Evolutionary conservation across 2,797 vertebrate species (phyloP).

Genomic region (Pampus argenteus): DNA sequence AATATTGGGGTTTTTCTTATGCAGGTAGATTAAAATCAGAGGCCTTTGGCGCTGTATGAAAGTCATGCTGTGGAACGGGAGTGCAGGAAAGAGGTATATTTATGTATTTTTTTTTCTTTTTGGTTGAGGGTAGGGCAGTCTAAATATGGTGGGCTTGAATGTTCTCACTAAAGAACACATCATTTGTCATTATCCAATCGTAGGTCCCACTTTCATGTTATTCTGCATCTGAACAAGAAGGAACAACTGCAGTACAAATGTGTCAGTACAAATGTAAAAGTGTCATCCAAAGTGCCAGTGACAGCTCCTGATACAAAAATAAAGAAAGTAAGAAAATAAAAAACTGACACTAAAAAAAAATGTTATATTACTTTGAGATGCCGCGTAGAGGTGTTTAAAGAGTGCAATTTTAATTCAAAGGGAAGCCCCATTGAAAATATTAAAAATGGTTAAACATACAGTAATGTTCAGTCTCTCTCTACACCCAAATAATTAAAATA

Average conservation of each 20-base stretch:
- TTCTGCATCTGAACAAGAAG: neutral
- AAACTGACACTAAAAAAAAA: neutral
- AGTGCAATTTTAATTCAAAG: no score
- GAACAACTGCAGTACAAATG: neutral
- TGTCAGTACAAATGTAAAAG: neutral
- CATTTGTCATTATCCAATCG: neutral
- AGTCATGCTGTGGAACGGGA: no score
- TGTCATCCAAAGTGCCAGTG: neutral
- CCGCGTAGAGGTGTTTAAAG: no score
- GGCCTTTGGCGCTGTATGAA: neutral
- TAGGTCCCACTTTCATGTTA: neutral
- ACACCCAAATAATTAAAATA: neutral
- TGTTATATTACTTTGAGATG: no score
- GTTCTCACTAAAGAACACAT: neutral
- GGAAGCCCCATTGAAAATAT: no score
- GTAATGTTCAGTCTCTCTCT: neutral
- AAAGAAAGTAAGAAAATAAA: no score
- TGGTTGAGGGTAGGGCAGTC: neutral
- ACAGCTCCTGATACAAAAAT: neutral
- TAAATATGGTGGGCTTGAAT: neutral
- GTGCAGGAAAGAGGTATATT: neutral
- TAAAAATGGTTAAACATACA: neutral
- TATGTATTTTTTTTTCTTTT: neutral
- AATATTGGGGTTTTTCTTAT: neutral
- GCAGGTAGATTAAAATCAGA: neutral